Evolutionary conservation across 1,140 invertebrate species (phyloP).

Genomic region (Philopotamus ludificatus): DNA sequence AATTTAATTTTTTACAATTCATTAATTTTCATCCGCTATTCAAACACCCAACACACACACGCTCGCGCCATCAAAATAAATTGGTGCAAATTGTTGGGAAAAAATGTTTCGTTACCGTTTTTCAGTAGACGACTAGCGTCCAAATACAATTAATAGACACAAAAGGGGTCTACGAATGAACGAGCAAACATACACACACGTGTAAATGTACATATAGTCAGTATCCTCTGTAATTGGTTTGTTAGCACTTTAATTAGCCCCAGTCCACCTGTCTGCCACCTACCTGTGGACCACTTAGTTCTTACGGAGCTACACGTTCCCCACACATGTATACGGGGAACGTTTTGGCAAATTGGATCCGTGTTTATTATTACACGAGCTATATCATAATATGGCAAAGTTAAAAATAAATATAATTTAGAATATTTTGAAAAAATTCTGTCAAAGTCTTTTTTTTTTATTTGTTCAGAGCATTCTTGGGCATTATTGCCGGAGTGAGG

Average conservation of each 20-base stretch:
- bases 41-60: too few species aligned
- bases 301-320: neutral
- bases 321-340: neutral
- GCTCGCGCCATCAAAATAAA: too few species aligned
- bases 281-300: constrained; percentile 14
- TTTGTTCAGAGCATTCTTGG: neutral
- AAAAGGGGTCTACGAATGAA: constrained; percentile 6
- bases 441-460: too few species aligned
- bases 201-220: too few species aligned
- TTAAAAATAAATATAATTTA: neutral
- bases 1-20: too few species aligned
- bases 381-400: neutral
- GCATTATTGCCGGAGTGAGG: neutral
- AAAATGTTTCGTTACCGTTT: too few species aligned
- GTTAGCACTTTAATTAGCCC: constrained; percentile 35
- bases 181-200: constrained; percentile 22
- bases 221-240: constrained; percentile 33
- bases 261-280: constrained; percentile 26
- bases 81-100: too few species aligned
- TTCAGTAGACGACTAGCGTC: too few species aligned
- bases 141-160: constrained; percentile 20
- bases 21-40: too few species aligned
- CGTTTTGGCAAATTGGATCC: neutral
- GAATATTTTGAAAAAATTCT: constrained; percentile 1
- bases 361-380: neutral